phyloP scores from a whole-genome alignment of 92 coral and sea anemone genomes.

The Phenganax marumi region DNA sequence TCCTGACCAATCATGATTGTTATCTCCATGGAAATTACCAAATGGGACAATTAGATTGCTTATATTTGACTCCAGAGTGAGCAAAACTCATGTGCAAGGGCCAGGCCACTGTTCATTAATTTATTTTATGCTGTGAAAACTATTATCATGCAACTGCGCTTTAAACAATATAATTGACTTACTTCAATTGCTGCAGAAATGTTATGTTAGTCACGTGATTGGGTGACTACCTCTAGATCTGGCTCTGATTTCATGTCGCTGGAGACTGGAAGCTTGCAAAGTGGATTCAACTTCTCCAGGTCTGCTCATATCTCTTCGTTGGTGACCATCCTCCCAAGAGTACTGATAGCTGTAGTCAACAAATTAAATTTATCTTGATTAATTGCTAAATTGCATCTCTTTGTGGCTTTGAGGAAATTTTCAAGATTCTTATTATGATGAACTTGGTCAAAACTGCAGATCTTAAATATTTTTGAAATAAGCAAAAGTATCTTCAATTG shows the following conservation, averaged over 20 bases:
- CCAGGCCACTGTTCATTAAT: too few relatives aligned
- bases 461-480: conserved; percentile 40
- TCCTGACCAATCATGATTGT: too few relatives aligned
- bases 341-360: conserved; percentile 51
- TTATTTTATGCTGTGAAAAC: too few relatives aligned
- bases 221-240: conserved; percentile 55
- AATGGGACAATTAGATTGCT: too few relatives aligned
- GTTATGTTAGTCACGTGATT: conserved; percentile 56
- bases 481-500: too few relatives aligned
- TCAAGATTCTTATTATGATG: not conserved
- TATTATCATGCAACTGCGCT: too few relatives aligned
- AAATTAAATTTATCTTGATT: conserved; percentile 55
- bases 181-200: too few relatives aligned
- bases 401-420: not conserved
- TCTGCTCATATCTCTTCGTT: conserved; percentile 52
- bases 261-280: conserved; percentile 59
- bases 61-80: too few relatives aligned
- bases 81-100: too few relatives aligned
- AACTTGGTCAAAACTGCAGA: too few relatives aligned
- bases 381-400: conserved; percentile 29
- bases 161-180: too few relatives aligned
- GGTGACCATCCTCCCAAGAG: conserved; percentile 58
- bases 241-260: conserved; percentile 7
- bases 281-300: conserved; percentile 42
- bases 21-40: too few relatives aligned